A percentile compares a stretch with the other conserved stretches of the same genome.
These are phyloP conservation scores for Tolypeutes matacus DNA, from an alignment of 2,797 vertebrate genomes.

Conservation along the genomic window DNA sequence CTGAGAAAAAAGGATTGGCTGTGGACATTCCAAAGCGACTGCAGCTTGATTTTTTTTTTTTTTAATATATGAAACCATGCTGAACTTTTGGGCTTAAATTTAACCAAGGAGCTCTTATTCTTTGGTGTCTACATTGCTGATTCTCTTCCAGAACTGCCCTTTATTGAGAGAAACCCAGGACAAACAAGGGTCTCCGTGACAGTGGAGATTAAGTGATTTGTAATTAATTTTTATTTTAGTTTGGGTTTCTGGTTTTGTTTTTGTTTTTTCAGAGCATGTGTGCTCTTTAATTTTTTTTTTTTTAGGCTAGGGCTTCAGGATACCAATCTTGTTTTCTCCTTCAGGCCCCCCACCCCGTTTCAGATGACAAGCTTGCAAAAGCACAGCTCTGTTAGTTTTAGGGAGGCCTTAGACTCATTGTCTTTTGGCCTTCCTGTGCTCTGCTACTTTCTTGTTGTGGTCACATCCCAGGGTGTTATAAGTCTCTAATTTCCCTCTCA, in stretches of 20 bases:
- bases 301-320: neutral
- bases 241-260: conserved; percentile 46
- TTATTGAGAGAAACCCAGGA: neutral
- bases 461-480: conserved; percentile 43
- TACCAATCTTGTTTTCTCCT: conserved; percentile 61
- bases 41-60: conserved; percentile 61
- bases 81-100: conserved; percentile 12
- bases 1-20: neutral
- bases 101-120: conserved; percentile 57
- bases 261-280: neutral
- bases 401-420: conserved; percentile 14
- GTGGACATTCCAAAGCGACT: conserved; percentile 61
- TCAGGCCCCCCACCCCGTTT: conserved; percentile 17
- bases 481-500: conserved; percentile 62
- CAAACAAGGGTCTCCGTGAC: fast-evolving
- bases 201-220: neutral
- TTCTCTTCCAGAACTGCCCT: conserved; percentile 64
- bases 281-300: conserved; percentile 14
- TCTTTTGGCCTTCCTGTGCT: conserved; percentile 50
- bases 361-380: conserved; percentile 58
- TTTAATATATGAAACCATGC: conserved; percentile 42
- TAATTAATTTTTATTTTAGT: conserved; percentile 53
- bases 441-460: neutral
- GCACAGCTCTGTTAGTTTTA: conserved; percentile 26
- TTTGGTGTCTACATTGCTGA: conserved; percentile 56